A percentile compares a stretch with the other conserved stretches of the same genome.
These are phyloP conservation scores for Merodon equestris DNA, from an alignment of 2,888 invertebrate genomes.

Conservation along the genomic window DNA sequence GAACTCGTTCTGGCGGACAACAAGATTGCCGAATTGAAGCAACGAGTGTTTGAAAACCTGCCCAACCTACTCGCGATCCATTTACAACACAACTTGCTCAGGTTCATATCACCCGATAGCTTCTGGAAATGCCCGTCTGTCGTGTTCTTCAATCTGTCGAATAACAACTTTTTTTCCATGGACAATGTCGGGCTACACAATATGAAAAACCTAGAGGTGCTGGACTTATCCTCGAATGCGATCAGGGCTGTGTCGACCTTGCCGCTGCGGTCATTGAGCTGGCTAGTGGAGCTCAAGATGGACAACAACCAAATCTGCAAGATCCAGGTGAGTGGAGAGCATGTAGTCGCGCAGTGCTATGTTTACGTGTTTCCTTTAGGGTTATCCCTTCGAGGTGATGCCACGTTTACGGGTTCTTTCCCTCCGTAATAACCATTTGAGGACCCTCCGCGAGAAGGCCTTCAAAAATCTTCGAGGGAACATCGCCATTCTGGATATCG, in stretches of 20 bases:
- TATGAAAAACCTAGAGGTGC: slow-evolving; percentile 88
- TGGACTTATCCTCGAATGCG: slow-evolving; percentile 91
- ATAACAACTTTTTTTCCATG: slow-evolving; percentile 87
- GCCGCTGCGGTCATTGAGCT: slow-evolving; percentile 86
- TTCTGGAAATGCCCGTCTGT: slow-evolving; percentile 89
- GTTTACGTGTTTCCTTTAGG: slow-evolving; percentile 77
- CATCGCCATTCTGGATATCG: slow-evolving; percentile 90
- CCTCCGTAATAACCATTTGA: slow-evolving; percentile 87
- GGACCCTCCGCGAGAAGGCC: slow-evolving; percentile 85
- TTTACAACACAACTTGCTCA: slow-evolving; percentile 88
- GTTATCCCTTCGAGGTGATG: slow-evolving; percentile 90
- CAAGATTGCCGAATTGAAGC: slow-evolving; percentile 86
- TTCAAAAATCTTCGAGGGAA: slow-evolving; percentile 88
- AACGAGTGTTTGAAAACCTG: slow-evolving; percentile 87
- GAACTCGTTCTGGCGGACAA: slow-evolving; percentile 86
- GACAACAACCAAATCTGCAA: slow-evolving; percentile 91
- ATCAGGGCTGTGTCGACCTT: slow-evolving; percentile 85
- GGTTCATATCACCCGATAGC: slow-evolving; percentile 85
- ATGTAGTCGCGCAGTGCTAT: neutral
- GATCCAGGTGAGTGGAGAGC: slow-evolving; percentile 80
- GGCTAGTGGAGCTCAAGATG: slow-evolving; percentile 91
- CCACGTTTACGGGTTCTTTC: slow-evolving; percentile 89
- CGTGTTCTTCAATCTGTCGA: slow-evolving; percentile 89
- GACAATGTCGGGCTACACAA: slow-evolving; percentile 87
- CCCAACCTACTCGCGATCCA: slow-evolving; percentile 84